Percentiles rank a stretch among this genome's conserved stretches.
Evolutionary conservation across 1,140 invertebrate genomes (phyloP).

Genomic region (Pseudoatta argentina): DNA sequence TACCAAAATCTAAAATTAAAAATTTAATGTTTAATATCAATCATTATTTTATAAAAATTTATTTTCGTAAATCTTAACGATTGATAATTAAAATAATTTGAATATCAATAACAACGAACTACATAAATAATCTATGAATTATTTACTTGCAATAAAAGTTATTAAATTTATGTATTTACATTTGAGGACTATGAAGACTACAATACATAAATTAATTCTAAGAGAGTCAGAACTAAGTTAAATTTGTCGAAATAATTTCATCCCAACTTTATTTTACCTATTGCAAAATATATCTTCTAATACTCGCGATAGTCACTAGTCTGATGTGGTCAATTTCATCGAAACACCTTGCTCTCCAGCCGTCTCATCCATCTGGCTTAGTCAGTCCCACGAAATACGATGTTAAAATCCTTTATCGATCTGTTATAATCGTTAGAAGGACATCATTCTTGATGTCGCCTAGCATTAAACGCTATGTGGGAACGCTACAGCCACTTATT

Average conservation of each 20-base stretch:
- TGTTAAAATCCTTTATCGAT: not conserved
- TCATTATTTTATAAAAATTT: not conserved
- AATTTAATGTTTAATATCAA: not conserved
- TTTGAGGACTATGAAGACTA: not conserved
- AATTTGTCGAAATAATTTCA: not conserved
- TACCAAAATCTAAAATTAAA: not conserved
- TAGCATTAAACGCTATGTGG: conserved; percentile 76
- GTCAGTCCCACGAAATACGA: conserved; percentile 59
- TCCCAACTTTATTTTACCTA: not conserved
- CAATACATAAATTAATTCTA: not conserved
- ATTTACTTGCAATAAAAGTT: not conserved
- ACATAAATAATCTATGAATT: not conserved
- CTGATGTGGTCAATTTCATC: not conserved
- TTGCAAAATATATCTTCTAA: not conserved
- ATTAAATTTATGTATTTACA: not conserved
- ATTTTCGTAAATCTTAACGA: not conserved
- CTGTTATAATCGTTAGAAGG: not conserved
- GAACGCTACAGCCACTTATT: conserved; percentile 90
- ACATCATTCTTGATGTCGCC: conserved; percentile 30
- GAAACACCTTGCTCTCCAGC: conserved; percentile 70
- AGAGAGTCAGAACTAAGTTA: not conserved
- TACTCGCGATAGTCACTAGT: not conserved
- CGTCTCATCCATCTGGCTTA: conserved; percentile 39
- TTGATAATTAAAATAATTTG: not conserved
- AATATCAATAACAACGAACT: not conserved